Conservation (phyloP, 2,113 vertebrate species). For the Hippocampus guttulatus region DNA sequence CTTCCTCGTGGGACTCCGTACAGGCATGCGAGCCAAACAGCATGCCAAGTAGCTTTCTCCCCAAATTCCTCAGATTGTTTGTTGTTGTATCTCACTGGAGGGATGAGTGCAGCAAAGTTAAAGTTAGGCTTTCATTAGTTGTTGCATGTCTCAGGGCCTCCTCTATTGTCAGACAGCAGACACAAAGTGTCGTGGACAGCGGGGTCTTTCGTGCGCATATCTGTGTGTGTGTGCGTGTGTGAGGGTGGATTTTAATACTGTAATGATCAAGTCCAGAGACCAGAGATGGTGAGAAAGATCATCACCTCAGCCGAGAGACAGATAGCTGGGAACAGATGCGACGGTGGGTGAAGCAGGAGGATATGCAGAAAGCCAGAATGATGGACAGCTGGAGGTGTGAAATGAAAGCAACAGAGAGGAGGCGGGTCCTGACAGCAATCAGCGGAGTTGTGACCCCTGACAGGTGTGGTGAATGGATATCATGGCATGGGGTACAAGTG, state of each 20-base stretch:
- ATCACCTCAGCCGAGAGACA: conserved; percentile 30
- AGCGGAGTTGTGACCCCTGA: conserved; percentile 33
- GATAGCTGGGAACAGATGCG: conserved; percentile 30
- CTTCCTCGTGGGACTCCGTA: conserved; percentile 33
- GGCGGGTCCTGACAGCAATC: conserved; percentile 19
- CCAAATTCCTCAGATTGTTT: conserved; percentile 51
- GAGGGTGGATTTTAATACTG: conserved; percentile 8
- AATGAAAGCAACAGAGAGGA: conserved; percentile 33
- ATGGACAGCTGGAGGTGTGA: conserved; percentile 45
- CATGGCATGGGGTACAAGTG: conserved; percentile 32
- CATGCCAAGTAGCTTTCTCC: conserved; percentile 37
- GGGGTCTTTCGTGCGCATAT: conserved; percentile 4
- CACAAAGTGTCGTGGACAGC: conserved; percentile 18
- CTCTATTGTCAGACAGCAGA: conserved; percentile 34
- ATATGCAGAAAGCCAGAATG: conserved; percentile 27
- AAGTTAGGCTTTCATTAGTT: conserved; percentile 55
- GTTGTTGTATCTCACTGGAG: conserved; percentile 40
- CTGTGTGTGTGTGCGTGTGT: conserved; percentile 14
- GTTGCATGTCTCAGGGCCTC: conserved; percentile 20
- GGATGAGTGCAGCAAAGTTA: conserved; percentile 53
- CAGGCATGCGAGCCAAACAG: conserved; percentile 34
- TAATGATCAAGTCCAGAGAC: conserved; percentile 21
- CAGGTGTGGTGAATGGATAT: conserved; percentile 54
- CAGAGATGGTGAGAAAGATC: conserved; percentile 48
- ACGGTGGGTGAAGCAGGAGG: conserved; percentile 19